These are phyloP conservation scores for Sylvilagus bachmani DNA, from an alignment of 2,113 vertebrate species.

Conservation along the genomic window DNA sequence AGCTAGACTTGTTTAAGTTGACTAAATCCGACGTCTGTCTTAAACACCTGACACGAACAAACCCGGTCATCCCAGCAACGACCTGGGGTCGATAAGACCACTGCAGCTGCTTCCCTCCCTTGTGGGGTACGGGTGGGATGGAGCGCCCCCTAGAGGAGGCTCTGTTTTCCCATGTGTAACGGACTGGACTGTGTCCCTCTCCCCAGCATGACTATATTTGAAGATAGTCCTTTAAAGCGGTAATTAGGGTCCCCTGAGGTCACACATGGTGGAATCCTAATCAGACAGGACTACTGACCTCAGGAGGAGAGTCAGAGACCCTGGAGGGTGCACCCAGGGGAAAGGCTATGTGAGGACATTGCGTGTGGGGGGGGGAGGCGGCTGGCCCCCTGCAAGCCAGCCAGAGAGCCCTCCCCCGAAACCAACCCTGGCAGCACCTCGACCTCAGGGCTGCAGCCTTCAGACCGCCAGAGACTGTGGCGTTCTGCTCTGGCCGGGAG, in stretches of 20 bases:
- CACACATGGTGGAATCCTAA: fast-evolving
- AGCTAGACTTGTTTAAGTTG: not conserved
- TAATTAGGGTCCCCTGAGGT: not conserved
- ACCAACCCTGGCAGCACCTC: not conserved
- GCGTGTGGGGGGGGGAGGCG: not conserved
- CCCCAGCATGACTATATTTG: not conserved
- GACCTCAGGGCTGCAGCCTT: not conserved
- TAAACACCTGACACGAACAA: not conserved
- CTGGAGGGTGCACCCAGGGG: not conserved
- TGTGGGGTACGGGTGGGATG: too few species aligned
- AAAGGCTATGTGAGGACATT: not conserved
- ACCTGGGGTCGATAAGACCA: not conserved
- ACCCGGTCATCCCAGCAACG: too few species aligned
- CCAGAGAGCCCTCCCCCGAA: not conserved
- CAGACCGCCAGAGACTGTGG: not conserved
- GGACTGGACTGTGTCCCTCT: not conserved
- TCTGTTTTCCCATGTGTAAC: not conserved
- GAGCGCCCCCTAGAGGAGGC: not conserved
- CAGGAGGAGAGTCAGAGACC: not conserved
- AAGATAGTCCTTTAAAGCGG: not conserved
- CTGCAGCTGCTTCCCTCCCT: not conserved
- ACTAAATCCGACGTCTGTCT: not conserved
- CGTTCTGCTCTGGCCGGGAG: not conserved
- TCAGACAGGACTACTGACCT: not conserved
- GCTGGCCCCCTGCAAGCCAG: not conserved